Base-by-base conservation (phyloP, 2,113 vertebrate species). In the Bucco capensis region DNA sequence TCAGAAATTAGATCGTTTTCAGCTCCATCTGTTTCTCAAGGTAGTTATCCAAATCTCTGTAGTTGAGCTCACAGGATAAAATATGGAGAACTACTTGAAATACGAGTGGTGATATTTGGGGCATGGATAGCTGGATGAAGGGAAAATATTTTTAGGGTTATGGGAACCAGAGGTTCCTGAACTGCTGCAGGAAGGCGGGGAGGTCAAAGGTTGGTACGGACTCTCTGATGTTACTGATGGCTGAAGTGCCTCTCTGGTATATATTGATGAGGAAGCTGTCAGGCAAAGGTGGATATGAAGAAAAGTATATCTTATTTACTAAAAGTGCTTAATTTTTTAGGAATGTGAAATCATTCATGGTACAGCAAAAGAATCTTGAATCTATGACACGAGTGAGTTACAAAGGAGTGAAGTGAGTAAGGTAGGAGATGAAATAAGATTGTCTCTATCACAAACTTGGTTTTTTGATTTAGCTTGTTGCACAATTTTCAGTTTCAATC, bases 401-500 rank as follows among this genome's bases (percentile, higher is more conserved):
- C 44, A 31, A 62, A 84, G 89, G 62, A 71, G n/a, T 47, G 8
- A 31, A 31, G 28, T 37, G 49, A 69, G 74, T 67, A 84, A 82
- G 46, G 42, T 47, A 79, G 70, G 64, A 75, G 83, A 9, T 78
- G 83, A 87, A 92, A 70, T 54, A 58, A 77, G 57, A 72, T 87
- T 73, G 61, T 50, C 53, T 86, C 19, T 92, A 54, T 89, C 76
- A 64, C 28, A 18, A 54, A 42, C 66, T 86, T 76, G 80, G 82
- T 86, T 80, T 66, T 91, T 91, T 83, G 14, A 77, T 93, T 88
- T 70, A 69, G 71, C 56, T 76, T 80, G 56, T 95, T 96, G 91
- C 93, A 88, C 82, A 96, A 96, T 67, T 92, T 92, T 87, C 50
- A 78, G 78, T 94, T 94, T 86, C 88, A 73, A 15, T 84, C 44